Base-by-base conservation (phyloP, 1,140 invertebrate genomes). In the Procambarus virginalis region DNA sequence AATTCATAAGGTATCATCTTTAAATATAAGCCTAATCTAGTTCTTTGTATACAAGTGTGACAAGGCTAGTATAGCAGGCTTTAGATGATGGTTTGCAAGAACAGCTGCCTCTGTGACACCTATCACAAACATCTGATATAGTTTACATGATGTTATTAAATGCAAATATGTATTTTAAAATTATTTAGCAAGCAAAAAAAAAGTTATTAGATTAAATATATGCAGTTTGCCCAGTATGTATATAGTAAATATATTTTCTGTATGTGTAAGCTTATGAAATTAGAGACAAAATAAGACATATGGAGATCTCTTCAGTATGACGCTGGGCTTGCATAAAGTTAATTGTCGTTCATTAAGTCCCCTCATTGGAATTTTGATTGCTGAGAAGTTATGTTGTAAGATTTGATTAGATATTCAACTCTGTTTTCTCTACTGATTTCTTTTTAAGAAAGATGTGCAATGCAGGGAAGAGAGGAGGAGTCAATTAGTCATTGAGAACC, bases 241-340 rank as follows among this genome's bases (percentile, higher is more conserved):
- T 78, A 86, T 60, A 86, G 51, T 76, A 70, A 86, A 76, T 77
- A 78, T 86, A 86, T 86, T 76, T 86, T 86, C 70, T 86, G 76
- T 86, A 86, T 68, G 51, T 86, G 70, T 86, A 86, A 86, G 55
- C n/a, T 46, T 78, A 64, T 51, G 70, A 84, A 75, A 55, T 75
- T 75, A 46, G 48, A 76, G 49, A 55, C 10, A 73, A 73, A 34
- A 34, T 22, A n/a, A 73, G 68, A 73, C 22, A 5, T 20, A 34
- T 20, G 22, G 68, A 73, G 22, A n/a, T 73, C 68, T 34, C 2
- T 2, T 34, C n/a, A 73, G 68, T 2, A 73, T 73, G 20, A 73
- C n/a, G 34, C n/a, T 73, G 68, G 68, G 68, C 22, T 73, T 20
- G 2, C 10, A 8, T 73, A 34, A 73, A 73, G 68, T 34, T 22